Base-by-base conservation (phyloP, 2,797 vertebrate genomes). In the Myiothlypis coronata region DNA sequence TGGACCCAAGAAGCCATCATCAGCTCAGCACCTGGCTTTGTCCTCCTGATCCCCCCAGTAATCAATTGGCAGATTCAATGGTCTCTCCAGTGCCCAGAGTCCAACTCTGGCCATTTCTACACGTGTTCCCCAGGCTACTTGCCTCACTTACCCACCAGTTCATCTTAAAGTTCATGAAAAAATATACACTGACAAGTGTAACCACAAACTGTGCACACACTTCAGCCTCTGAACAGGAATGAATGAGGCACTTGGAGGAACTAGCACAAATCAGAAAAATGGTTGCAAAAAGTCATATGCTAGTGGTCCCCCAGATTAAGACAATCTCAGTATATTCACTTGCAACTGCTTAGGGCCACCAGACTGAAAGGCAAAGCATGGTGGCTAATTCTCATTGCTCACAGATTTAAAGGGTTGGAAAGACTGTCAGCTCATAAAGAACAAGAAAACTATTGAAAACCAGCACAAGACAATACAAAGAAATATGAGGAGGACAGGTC, bases 121-220 rank as follows among this genome's bases (percentile, higher is more conserved):
- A 32, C 0, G 1, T 30, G 20, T 52, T 75, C 30, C 14, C 11
- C 13, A 68, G 49, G 10, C 8, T 14, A 32, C 22, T 35, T 70
- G 53, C 15, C n/a, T 32, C 68, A 30, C 8, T 43, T 55, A 64
- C 7, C 0, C 0, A 26, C 6, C 35, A 61, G 8, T 53, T 20
- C 1, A 2, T 5, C 18, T 74, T 49, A 24, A 53, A 61, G 11
- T 34, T 71, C n/a, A 64, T 0, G 0, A 87, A 41, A 26, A 67
- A 69, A 19, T 34, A 34, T n/a, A 49, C 20, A 30, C 4, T 14
- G 44, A 14, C 5, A 19, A 14, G 34, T 0, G 0, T 59, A 57
- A n/a, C 15, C 5, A 20, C 21, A 69, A 12, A 15, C 8, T 46
- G 10, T 22, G 26, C 26, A 39, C 8, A 18, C 7, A 11, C 8